Evolutionary conservation across 2,888 invertebrate genomes (phyloP), one percentile per base, ranked within the genome.

Genomic region (Apoda limacodes): DNA sequence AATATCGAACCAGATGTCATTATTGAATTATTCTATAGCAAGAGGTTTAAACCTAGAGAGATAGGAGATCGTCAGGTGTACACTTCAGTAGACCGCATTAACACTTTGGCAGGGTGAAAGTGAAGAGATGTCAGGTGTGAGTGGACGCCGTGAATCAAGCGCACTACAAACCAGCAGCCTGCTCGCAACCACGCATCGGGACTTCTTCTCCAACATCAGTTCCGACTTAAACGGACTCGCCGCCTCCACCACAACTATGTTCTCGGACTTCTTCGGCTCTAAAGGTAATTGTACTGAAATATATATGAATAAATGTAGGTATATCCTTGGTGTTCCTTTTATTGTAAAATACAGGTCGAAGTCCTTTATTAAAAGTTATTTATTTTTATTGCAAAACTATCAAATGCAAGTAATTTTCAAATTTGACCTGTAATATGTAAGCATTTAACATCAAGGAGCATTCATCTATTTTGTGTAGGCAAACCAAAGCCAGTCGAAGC

Each of bases 151-250:
- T 22, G 86, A 87, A 40, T 86, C 87, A 0, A 82, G 82, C 3
- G 86, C 87, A 9, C 69, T 88, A 13, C 83, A 88, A 37, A 86
- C 88, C 1, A 83, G 88, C 5, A 86, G 86, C 24, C 55, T 89
- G 47, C 67, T 93, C 39, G 78, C 87, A 3, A 78, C 84, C 2
- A 88, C 88, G 9, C 87, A 90, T 28, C 82, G 92, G 30, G 90
- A 92, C 72, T 92, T 96, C 81, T 89, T 97, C 72, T 89, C 94
- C 37, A 89, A 93, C 54, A 91, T 98, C 58, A 93, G 94, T 55
- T 93, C 89, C 15, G 97, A 98, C 62, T 83, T 98, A 31, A 95
- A 95, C 60, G 95, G 95, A 5, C 85, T 95, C 27, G 95, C 97
- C 11, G 91, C 94, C 1, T 94, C 96, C 42, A 96, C 95, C 1